A percentile compares a stretch with the other conserved stretches of the same genome.
phyloP scores from a whole-genome alignment of 1,140 invertebrate species.

The Leptoteleia sp. region DNA sequence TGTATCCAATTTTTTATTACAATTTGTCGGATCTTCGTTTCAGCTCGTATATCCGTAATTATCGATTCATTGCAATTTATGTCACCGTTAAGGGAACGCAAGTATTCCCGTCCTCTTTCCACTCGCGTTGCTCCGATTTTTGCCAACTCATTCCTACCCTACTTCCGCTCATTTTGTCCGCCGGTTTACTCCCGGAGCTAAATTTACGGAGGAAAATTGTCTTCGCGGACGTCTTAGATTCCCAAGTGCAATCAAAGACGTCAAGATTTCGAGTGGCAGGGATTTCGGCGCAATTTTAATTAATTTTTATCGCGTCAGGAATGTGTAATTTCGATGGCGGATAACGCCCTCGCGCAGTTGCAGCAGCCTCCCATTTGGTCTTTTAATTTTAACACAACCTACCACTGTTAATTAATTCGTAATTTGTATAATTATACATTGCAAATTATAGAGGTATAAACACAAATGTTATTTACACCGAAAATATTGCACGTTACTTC shows the following conservation, averaged over 20 bases:
- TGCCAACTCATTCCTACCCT: slow-evolving; percentile 1
- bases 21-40: no score
- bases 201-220: slow-evolving; percentile 27
- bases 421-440: no score
- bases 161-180: slow-evolving; percentile 16
- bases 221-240: background rate
- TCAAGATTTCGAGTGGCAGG: slow-evolving; percentile 1
- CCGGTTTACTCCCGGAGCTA: slow-evolving; percentile 7
- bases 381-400: no score
- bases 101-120: background rate
- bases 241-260: slow-evolving; percentile 25
- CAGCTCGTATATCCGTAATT: no score
- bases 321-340: background rate
- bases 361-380: no score
- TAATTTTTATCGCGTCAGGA: background rate
- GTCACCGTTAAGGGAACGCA: background rate
- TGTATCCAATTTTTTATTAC: no score
- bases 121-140: slow-evolving; percentile 8
- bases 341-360: background rate
- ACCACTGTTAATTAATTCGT: no score
- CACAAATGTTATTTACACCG: background rate
- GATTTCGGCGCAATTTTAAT: slow-evolving; percentile 6
- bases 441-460: background rate
- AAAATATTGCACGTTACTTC: background rate
- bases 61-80: background rate